A percentile compares a stretch with the other conserved stretches of the same genome.
Conservation (phyloP, 1,140 invertebrate genomes). For the Nautilus pompilius region DNA sequence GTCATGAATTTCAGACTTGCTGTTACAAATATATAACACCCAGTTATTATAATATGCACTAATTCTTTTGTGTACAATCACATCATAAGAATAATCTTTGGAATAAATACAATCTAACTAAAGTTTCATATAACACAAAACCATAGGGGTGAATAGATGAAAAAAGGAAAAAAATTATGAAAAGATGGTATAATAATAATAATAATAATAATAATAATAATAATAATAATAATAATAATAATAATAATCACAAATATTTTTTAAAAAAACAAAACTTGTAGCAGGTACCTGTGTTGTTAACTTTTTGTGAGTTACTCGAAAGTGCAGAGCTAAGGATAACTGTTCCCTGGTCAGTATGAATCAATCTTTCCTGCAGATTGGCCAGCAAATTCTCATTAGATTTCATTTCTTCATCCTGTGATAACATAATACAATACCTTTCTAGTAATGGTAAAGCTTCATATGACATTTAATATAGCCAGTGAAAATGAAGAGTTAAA, state of each 20-base stretch:
- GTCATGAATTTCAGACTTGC: too few species aligned
- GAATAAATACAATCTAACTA: too few species aligned
- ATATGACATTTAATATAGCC: too few species aligned
- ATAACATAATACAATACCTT: neutral
- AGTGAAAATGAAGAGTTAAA: too few species aligned
- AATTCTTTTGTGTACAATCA: too few species aligned
- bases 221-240: neutral
- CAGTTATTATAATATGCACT: too few species aligned
- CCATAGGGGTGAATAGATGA: too few species aligned
- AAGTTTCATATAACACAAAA: too few species aligned
- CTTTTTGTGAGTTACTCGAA: constrained; percentile 16
- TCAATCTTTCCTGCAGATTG: constrained; percentile 50
- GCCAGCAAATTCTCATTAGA: constrained; percentile 31
- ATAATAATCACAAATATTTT: neutral
- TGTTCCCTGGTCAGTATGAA: constrained; percentile 50
- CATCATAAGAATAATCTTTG: too few species aligned
- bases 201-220: constrained; percentile 7
- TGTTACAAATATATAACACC: too few species aligned
- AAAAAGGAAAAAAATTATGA: constrained; percentile 10
- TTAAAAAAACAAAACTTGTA: neutral
- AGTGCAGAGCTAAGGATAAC: constrained; percentile 33
- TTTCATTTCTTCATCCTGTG: neutral
- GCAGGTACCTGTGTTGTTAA: constrained; percentile 34
- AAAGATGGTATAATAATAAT: neutral
- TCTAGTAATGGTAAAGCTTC: too few species aligned